Conservation (phyloP, 2,888 invertebrate genomes). For the Platynereis dumerilii region DNA sequence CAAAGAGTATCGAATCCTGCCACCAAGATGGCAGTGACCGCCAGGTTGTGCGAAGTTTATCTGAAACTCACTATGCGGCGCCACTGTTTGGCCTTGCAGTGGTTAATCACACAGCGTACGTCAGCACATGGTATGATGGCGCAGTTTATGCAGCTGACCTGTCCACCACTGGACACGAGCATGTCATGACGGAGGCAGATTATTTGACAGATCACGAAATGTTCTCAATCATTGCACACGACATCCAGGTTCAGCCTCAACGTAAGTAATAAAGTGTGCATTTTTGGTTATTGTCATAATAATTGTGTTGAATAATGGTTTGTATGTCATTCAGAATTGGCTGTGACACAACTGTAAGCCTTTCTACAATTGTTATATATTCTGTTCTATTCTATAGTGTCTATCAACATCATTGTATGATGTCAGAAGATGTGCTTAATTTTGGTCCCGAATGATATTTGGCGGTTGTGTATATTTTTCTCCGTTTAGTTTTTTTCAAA, state of each 20-base stretch:
- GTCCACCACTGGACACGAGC: not conserved
- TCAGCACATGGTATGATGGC: constrained; percentile 45
- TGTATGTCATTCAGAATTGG: no score
- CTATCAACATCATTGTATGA: no score
- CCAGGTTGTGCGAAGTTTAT: constrained; percentile 10
- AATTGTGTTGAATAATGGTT: no score
- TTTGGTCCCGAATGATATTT: no score
- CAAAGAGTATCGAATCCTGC: constrained; percentile 18
- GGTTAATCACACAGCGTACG: constrained; percentile 48
- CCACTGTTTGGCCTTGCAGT: constrained; percentile 53
- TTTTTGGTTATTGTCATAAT: no score
- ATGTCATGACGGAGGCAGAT: constrained; percentile 10
- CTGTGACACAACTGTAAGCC: no score
- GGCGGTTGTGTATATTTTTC: no score
- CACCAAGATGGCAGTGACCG: constrained; percentile 10
- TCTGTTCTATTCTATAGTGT: no score
- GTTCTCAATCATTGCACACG: constrained; percentile 12
- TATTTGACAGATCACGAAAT: constrained; percentile 17
- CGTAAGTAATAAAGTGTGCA: no score
- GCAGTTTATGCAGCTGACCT: constrained; percentile 14
- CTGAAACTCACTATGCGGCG: constrained; percentile 18
- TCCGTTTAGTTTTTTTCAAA: no score
- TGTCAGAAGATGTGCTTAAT: no score
- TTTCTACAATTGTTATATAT: no score
- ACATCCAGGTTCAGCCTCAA: constrained; percentile 1